Conservation (phyloP, 2,113 vertebrate genomes). For the Orycteropus afer region DNA sequence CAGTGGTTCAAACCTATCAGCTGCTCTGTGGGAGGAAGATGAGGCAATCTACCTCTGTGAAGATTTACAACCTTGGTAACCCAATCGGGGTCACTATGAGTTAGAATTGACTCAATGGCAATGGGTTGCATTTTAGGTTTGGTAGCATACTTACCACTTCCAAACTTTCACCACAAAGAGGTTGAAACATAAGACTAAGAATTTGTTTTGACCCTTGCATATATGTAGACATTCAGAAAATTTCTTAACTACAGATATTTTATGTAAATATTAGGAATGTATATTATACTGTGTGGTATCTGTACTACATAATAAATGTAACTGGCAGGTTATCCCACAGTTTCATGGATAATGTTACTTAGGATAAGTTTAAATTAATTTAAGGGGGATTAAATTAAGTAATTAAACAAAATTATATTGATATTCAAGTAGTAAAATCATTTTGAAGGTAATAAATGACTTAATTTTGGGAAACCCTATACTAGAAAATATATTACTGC, state of each 20-base stretch:
- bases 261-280: background rate
- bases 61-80: no score
- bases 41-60: no score
- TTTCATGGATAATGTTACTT: background rate
- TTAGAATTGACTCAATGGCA: no score
- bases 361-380: background rate
- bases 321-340: background rate
- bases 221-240: background rate
- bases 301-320: background rate
- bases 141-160: background rate
- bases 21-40: no score
- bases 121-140: no score
- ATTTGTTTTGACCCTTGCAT: background rate
- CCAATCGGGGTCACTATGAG: no score
- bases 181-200: slow-evolving; percentile 1
- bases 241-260: background rate
- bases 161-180: background rate
- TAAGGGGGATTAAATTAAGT: background rate
- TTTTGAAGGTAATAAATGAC: background rate
- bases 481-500: background rate
- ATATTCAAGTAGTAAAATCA: background rate
- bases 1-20: no score
- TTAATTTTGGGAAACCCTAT: background rate
- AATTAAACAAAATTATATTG: background rate
- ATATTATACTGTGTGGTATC: background rate